phyloP scores from a whole-genome alignment of 2,888 invertebrate species.

The Hypomecis atomaria region DNA sequence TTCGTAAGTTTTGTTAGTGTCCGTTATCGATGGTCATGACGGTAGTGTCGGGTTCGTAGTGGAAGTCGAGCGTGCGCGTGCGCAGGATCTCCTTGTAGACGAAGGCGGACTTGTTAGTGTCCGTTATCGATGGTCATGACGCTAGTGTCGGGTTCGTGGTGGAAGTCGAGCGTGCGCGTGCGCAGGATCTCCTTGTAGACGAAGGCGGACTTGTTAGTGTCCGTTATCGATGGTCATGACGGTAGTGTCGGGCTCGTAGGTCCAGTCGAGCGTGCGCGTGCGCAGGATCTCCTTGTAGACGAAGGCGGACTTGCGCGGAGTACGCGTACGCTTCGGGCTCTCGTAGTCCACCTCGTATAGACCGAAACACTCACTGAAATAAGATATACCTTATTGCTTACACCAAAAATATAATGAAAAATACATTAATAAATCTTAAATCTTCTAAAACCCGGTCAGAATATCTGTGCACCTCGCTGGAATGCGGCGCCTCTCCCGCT shows the following conservation, averaged over 20 bases:
- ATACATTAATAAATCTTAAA: no score
- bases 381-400: no score
- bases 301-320: slow-evolving; percentile 84
- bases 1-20: neutral
- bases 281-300: slow-evolving; percentile 78
- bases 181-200: slow-evolving; percentile 78
- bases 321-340: slow-evolving; percentile 83
- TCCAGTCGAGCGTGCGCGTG: slow-evolving; percentile 54
- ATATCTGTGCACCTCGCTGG: no score
- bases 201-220: slow-evolving; percentile 74
- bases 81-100: slow-evolving; percentile 78
- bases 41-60: slow-evolving; percentile 48
- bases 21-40: slow-evolving; percentile 51
- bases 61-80: slow-evolving; percentile 54
- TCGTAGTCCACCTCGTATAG: slow-evolving; percentile 86
- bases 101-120: slow-evolving; percentile 81
- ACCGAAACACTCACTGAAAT: slow-evolving; percentile 68
- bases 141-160: slow-evolving; percentile 48
- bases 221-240: slow-evolving; percentile 51
- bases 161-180: slow-evolving; percentile 54
- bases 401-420: no score
- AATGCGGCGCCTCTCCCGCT: no score
- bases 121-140: slow-evolving; percentile 51
- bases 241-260: slow-evolving; percentile 48
- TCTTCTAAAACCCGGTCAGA: no score